A percentile compares a stretch with the other conserved stretches of the same genome.
Conservation (phyloP, 2,888 invertebrate species). For the Tineola bisselliella region DNA sequence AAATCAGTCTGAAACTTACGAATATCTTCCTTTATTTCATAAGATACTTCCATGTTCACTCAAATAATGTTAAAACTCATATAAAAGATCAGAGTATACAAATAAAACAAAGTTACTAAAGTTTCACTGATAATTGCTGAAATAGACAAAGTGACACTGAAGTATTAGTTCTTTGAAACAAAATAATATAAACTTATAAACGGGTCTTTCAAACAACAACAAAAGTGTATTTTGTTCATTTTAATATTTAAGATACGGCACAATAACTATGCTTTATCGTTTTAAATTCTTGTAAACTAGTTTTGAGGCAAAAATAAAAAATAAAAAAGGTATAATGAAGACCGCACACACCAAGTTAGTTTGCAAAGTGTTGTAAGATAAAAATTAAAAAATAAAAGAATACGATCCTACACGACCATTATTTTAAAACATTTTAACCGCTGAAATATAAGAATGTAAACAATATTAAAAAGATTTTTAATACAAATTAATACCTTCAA, state of each 20-base stretch:
- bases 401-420: too few relatives aligned
- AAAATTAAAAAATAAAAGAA: background rate
- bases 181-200: slow-evolving; percentile 1
- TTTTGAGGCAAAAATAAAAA: background rate
- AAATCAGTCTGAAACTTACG: slow-evolving; percentile 68
- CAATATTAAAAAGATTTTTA: too few relatives aligned
- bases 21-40: slow-evolving; percentile 70
- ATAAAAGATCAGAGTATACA: background rate
- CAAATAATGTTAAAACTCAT: background rate
- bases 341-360: background rate
- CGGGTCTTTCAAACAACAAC: background rate
- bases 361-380: background rate
- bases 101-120: background rate
- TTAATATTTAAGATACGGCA: too few relatives aligned
- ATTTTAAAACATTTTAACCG: too few relatives aligned
- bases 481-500: too few relatives aligned
- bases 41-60: slow-evolving; percentile 66
- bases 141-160: slow-evolving; percentile 2
- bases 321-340: background rate
- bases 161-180: background rate
- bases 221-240: too few relatives aligned
- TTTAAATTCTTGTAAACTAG: too few relatives aligned
- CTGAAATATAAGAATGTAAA: too few relatives aligned
- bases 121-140: slow-evolving; percentile 2
- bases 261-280: too few relatives aligned